phyloP scores from a whole-genome alignment of 2,113 vertebrate species.

The Corythornis cristatus region DNA sequence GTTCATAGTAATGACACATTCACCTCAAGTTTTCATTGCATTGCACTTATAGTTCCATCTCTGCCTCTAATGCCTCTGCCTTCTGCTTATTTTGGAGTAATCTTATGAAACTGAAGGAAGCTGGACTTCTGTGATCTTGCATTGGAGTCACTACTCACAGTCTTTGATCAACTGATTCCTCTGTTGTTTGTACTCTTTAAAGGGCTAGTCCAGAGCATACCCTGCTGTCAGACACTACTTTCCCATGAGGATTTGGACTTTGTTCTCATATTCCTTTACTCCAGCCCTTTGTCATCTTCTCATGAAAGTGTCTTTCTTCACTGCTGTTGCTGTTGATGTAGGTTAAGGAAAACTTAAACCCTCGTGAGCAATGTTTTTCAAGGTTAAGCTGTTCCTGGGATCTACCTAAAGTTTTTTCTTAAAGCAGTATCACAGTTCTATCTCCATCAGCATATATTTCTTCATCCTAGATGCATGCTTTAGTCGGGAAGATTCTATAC shows the following conservation, averaged over 20 bases:
- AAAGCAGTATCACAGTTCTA: not conserved
- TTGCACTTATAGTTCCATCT: not conserved
- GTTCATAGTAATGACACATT: not conserved
- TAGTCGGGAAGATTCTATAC: not conserved
- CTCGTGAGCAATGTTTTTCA: not conserved
- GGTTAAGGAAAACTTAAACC: not conserved
- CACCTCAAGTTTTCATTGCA: not conserved
- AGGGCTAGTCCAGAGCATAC: conserved; percentile 1
- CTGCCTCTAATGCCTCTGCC: not conserved
- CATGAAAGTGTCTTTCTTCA: conserved; percentile 16
- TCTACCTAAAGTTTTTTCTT: not conserved
- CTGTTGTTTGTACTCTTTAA: not conserved
- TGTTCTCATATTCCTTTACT: conserved; percentile 30
- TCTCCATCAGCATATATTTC: not conserved
- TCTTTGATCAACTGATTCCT: conserved; percentile 36
- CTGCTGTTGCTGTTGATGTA: not conserved
- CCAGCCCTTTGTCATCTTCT: conserved; percentile 35
- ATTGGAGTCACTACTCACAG: not conserved
- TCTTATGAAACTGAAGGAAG: not conserved
- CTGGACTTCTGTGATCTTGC: conserved; percentile 36
- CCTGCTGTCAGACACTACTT: conserved; percentile 11
- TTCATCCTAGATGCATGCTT: not conserved
- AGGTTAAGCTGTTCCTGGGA: not conserved
- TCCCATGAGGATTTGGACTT: conserved; percentile 13
- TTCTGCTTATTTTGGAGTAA: conserved; percentile 31